Evolutionary conservation across 2,797 vertebrate genomes (phyloP).

Genomic region (Delichon dasypus): DNA sequence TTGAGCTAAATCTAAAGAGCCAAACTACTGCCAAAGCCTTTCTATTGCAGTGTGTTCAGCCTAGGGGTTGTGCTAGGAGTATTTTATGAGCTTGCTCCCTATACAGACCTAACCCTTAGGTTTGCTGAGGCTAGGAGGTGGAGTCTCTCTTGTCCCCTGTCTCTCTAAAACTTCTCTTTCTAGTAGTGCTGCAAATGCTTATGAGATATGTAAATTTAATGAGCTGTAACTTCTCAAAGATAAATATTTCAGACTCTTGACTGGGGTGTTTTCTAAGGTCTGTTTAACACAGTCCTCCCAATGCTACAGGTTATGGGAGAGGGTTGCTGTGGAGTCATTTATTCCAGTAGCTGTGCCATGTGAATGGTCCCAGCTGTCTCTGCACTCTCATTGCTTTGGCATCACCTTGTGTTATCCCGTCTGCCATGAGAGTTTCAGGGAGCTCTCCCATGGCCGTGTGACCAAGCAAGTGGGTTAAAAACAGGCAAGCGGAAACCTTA

Average conservation of each 20-base stretch:
- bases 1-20: not conserved
- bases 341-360: not conserved
- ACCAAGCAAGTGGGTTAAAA: not conserved
- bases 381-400: not conserved
- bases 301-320: accelerated
- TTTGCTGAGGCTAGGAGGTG: not conserved
- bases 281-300: not conserved
- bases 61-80: not conserved
- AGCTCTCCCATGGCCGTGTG: not conserved
- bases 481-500: not conserved
- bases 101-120: not conserved
- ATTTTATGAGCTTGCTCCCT: not conserved
- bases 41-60: not conserved
- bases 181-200: not conserved
- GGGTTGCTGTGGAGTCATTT: not conserved
- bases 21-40: not conserved
- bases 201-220: not conserved
- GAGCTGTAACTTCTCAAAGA: not conserved
- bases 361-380: not conserved
- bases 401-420: not conserved
- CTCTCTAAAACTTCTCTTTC: not conserved
- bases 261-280: not conserved
- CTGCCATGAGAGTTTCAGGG: not conserved
- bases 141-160: not conserved
- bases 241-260: not conserved